phyloP scores from a whole-genome alignment of 2,888 invertebrate species.

The Trachelus iudaicus region DNA sequence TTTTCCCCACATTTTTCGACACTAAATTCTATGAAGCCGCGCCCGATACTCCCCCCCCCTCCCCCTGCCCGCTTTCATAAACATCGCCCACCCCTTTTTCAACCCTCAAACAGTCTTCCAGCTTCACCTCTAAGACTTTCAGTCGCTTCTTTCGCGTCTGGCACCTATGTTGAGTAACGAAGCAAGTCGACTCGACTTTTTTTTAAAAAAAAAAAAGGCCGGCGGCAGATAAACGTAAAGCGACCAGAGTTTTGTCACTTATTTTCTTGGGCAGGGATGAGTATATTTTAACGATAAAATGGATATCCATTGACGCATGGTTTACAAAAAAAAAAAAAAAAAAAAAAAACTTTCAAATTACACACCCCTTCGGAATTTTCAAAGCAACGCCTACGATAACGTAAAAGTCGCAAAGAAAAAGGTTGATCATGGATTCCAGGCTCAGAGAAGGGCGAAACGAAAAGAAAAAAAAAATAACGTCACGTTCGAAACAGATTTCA shows the following conservation, averaged over 20 bases:
- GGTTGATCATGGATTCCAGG: not conserved
- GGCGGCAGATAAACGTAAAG: conserved; percentile 29
- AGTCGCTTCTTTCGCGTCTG: not conserved
- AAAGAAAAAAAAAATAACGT: conserved; percentile 19
- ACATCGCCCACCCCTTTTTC: conserved; percentile 5
- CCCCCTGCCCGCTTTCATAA: conserved; percentile 6
- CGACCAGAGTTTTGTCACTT: conserved; percentile 33
- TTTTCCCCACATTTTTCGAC: conserved; percentile 31
- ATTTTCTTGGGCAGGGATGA: conserved; percentile 12
- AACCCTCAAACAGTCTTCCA: not conserved
- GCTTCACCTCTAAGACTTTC: not conserved
- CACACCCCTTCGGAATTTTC: not conserved
- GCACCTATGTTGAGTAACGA: not conserved
- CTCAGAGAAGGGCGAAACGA: conserved; percentile 6
- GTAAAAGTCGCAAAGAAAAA: not conserved
- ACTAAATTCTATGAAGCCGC: conserved; percentile 17
- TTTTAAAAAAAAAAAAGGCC: conserved; percentile 15
- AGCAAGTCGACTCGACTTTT: not conserved
- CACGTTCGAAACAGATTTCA: not conserved
- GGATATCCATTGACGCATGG: conserved; percentile 5
- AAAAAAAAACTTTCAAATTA: not conserved
- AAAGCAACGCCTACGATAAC: not conserved
- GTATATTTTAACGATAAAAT: conserved; percentile 28
- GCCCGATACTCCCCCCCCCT: not conserved
- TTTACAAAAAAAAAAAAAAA: not conserved